Evolutionary conservation across 2,797 vertebrate genomes (phyloP).

Genomic region (Phyllotis vaccarum): DNA sequence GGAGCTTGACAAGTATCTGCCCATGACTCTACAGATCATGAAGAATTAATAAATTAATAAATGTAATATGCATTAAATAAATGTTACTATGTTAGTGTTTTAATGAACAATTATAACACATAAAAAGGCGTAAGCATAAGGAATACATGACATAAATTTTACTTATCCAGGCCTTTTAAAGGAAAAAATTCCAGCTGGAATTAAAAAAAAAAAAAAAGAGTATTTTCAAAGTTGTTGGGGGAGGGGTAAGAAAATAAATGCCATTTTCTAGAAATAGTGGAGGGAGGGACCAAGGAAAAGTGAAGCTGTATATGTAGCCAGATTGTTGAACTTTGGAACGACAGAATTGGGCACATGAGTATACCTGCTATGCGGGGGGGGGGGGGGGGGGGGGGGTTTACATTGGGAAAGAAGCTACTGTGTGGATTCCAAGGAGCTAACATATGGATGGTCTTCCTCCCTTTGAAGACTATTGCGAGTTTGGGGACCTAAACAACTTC

Average conservation of each 20-base stretch:
- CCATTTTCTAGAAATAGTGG: conserved; percentile 68
- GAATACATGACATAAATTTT: background rate
- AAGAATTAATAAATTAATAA: background rate
- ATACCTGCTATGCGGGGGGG: background rate
- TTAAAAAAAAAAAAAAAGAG: background rate
- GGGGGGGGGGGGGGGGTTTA: no score
- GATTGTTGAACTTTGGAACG: conserved; percentile 39
- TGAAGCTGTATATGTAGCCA: conserved; percentile 16
- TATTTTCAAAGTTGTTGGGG: conserved; percentile 47
- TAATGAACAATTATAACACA: conserved; percentile 20
- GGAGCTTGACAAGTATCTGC: background rate
- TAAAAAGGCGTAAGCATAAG: background rate
- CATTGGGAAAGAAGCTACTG: background rate
- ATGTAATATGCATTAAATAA: background rate
- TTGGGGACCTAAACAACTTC: background rate
- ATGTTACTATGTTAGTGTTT: conserved; percentile 17
- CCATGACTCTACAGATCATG: background rate
- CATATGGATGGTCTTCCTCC: background rate
- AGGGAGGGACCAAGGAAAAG: conserved; percentile 40
- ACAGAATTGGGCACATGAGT: background rate
- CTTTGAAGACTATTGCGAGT: background rate
- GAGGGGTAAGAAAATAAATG: conserved; percentile 51
- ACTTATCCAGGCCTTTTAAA: conserved; percentile 47
- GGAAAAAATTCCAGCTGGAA: conserved; percentile 62
- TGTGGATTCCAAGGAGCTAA: background rate